Evolutionary conservation across 2,888 invertebrate species (phyloP), one percentile per base, ranked within the genome.

Genomic region (Cheilosia impressa): DNA sequence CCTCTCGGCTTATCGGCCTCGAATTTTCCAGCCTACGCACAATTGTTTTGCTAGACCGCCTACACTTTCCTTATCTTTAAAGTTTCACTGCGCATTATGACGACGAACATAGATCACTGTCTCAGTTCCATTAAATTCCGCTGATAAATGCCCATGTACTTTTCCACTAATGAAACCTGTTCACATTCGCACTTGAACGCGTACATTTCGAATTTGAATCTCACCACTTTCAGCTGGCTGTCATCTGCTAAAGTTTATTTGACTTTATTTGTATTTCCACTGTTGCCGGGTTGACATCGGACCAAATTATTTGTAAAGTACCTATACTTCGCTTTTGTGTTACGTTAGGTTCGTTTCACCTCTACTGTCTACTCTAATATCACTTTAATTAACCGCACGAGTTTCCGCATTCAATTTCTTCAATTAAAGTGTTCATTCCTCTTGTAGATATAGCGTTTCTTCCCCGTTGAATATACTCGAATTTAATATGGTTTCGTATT

Each of bases 401-500:
- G 71, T 58, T 62, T 43, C 19, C 45, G 7, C 45, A 58, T 52
- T 45, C 19, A 9, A 45, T 10, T 53, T 34, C 24, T 45, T 65
- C 47, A 57, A 65, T 65, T 57, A 50, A 65, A 55, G 38, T 41
- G 41, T 57, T 43, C 38, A 17, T 50, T 69, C 63, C 47, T 60
- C 45, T 78, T 63, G 31, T 19, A 78, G 43, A 47, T 47, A 53
- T 34, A 22, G 47, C 19, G 17, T 58, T 15, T 69, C n/a, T 22
- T 31, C 17, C 17, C 31, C n/a, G 55, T 34, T 53, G 52, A 27
- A n/a, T 19, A n/a, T 19, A 10, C 17, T 38, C n/a, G 53, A 17
- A 31, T 43, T 31, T 17, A 47, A 22, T 15, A 91, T 91, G 91
- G 92, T 91, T 82, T 91, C 92, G 27, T 91, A 91, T 76, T 91